Percentiles rank a stretch among this genome's conserved stretches.
phyloP scores from a whole-genome alignment of 2,113 vertebrate species.

The Prietella phreatophila region DNA sequence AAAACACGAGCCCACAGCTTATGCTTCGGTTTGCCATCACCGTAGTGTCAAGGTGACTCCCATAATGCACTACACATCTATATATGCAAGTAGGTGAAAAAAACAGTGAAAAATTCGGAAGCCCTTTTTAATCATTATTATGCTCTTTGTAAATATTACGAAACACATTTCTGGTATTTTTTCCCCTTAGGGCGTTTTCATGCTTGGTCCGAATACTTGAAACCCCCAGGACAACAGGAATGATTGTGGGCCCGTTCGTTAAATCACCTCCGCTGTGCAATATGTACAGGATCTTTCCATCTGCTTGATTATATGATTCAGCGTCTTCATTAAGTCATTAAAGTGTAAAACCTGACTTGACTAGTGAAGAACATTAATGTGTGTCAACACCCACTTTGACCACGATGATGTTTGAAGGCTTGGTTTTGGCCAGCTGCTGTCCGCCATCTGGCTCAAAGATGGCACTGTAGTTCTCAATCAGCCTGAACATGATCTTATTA shows the following conservation, averaged over 20 bases:
- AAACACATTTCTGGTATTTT: not conserved
- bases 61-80: not conserved
- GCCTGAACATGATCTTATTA: constrained; percentile 86
- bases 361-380: not conserved
- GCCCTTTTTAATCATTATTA: not conserved
- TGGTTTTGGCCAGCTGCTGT: constrained; percentile 55
- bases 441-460: constrained; percentile 76
- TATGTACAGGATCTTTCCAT: not conserved
- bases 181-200: not conserved
- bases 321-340: not conserved
- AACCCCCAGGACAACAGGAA: not conserved
- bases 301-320: not conserved
- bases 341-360: no score
- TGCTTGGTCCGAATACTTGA: not conserved
- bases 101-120: not conserved
- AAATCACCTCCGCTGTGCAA: not conserved
- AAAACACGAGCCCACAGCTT: not conserved
- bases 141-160: not conserved
- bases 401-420: constrained; percentile 67
- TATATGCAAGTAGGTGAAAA: not conserved
- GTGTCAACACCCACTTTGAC: constrained; percentile 78
- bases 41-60: not conserved
- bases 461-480: constrained; percentile 81
- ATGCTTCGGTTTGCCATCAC: not conserved
- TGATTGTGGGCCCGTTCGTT: not conserved